A percentile compares a stretch with the other conserved stretches of the same genome.
Evolutionary conservation across 2,888 invertebrate genomes (phyloP).

Genomic region (Heliconius ismenius): DNA sequence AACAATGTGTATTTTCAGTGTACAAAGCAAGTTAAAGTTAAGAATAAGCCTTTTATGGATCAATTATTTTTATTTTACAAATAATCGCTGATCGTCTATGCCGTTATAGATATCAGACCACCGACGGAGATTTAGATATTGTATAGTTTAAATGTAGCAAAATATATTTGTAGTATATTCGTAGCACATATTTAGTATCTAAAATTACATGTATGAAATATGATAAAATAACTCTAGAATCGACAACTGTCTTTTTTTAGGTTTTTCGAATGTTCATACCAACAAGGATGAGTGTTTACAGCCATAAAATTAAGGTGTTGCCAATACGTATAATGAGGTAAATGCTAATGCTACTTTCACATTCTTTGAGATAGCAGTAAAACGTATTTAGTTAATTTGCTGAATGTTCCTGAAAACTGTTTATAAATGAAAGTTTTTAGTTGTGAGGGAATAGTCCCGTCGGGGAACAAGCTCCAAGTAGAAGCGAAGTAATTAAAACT

Average conservation of each 20-base stretch:
- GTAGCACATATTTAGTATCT: too few relatives aligned
- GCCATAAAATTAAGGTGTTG: too few relatives aligned
- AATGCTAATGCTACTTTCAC: slow-evolving; percentile 30
- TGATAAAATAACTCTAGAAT: too few relatives aligned
- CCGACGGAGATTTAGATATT: neutral
- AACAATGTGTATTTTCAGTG: neutral
- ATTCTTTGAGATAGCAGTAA: slow-evolving; percentile 47
- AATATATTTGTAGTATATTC: too few relatives aligned
- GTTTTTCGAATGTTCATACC: too few relatives aligned
- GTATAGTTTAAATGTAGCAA: neutral
- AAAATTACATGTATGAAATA: too few relatives aligned
- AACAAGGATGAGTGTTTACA: too few relatives aligned
- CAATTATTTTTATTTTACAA: slow-evolving; percentile 39
- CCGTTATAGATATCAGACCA: neutral
- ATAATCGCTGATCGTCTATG: slow-evolving; percentile 47
- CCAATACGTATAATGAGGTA: neutral
- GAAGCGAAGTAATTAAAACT: slow-evolving; percentile 77
- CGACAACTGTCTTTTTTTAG: too few relatives aligned
- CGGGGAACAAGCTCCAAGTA: slow-evolving; percentile 65
- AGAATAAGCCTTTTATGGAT: neutral
- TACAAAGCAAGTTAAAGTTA: neutral
- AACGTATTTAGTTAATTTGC: slow-evolving; percentile 55
- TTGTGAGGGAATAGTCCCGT: slow-evolving; percentile 68
- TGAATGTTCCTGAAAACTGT: slow-evolving; percentile 57
- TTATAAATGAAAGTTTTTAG: slow-evolving; percentile 73